Evolutionary conservation across 2,888 invertebrate species (phyloP), one percentile per base, ranked within the genome.

Genomic region (Imbricaverruca yamaguchii): DNA sequence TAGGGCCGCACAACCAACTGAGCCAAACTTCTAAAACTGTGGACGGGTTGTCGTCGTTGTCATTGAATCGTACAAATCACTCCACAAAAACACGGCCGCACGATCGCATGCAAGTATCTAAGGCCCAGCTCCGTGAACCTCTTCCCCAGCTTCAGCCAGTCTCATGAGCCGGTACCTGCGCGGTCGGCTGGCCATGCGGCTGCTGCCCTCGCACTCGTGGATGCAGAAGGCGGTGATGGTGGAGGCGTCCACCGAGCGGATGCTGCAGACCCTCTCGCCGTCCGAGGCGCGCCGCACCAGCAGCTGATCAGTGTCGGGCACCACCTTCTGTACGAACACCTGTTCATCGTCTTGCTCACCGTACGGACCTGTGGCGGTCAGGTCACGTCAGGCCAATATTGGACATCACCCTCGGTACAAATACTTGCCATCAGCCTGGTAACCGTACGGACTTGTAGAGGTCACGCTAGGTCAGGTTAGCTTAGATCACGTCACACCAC

Each of bases 311-410:
- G 97, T 96, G 86, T 98, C 97, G 0, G 98, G 98, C 21, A 98
- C 95, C 18, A 98, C 95, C 89, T 97, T 97, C 88, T 98, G 98
- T 80, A 99, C 93, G 87, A 99, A 98, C 83, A 99, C 94, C 89
- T 97, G 98, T 86, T 97, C 97, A 86, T 98, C 98, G 86, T 98
- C 97, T 87, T 97, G 96, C 87, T 98, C 98, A 0, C 98, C 98
- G 87, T 95, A 98, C 0, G 98, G 98, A 59, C 83, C 59, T 59
- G 59, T 15, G 59, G 59, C 59, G 59, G 59, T 59, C 59, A 59
- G 59, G 59, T 39, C 39, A 39, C 39, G 39, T 39, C 39, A 39
- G 95, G 87, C 97, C 96, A 0, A 97, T 96, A 86, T 98, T 97
- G 0, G 98, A 98, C 21, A 98, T 95, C 18, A 98, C 95, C 89